phyloP scores from a whole-genome alignment of 2,113 vertebrate species.

The Corvus hawaiiensis region DNA sequence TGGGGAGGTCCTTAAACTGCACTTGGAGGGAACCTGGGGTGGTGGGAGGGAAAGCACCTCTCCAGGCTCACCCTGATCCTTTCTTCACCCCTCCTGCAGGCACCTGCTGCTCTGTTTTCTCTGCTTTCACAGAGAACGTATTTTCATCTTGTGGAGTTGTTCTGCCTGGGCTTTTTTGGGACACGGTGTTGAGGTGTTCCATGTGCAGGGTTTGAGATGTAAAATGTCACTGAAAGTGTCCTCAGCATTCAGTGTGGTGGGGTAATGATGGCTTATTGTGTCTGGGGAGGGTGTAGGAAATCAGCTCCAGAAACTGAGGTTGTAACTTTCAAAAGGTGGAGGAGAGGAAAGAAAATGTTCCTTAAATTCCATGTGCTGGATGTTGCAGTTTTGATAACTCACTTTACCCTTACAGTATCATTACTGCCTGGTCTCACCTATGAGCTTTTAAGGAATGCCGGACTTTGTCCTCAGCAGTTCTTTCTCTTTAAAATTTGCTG shows the following conservation, averaged over 20 bases:
- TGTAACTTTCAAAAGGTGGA: not conserved
- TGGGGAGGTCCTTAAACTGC: not conserved
- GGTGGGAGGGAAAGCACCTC: not conserved
- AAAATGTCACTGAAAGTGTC: not conserved
- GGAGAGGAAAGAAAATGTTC: no score
- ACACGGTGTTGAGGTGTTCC: accelerated
- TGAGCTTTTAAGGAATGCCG: not conserved
- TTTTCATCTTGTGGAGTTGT: not conserved
- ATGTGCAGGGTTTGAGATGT: not conserved
- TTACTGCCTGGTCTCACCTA: accelerated
- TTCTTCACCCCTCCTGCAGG: not conserved
- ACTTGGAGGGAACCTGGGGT: not conserved
- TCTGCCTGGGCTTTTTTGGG: not conserved
- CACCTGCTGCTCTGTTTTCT: not conserved
- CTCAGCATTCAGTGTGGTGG: not conserved
- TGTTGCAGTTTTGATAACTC: not conserved
- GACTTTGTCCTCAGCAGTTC: not conserved
- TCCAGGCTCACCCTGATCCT: not conserved
- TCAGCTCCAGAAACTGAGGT: not conserved
- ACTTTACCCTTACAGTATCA: accelerated
- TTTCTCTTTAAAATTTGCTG: not conserved
- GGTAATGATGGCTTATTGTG: not conserved
- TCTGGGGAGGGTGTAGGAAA: not conserved
- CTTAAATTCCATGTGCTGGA: not conserved
- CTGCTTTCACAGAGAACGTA: not conserved